A percentile compares a stretch with the other conserved stretches of the same genome.
phyloP scores from a whole-genome alignment of 2,797 vertebrate genomes.

The Menidia menidia region DNA sequence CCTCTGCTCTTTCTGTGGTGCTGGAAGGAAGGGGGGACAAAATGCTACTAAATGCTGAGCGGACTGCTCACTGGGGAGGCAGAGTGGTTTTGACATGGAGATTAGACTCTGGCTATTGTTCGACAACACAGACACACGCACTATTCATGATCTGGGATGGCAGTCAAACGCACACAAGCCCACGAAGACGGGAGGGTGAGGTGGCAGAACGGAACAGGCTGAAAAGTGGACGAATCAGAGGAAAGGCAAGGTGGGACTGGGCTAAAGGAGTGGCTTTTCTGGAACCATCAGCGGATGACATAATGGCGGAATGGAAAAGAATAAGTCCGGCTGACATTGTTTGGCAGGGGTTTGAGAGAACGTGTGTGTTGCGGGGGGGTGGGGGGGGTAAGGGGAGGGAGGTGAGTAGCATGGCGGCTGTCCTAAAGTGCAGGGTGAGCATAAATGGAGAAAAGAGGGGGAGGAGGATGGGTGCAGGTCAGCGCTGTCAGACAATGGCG shows the following conservation, averaged over 20 bases:
- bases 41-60: slow-evolving; percentile 98
- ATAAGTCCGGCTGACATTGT: slow-evolving; percentile 94
- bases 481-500: slow-evolving; percentile 77
- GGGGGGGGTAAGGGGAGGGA: neutral
- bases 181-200: slow-evolving; percentile 75
- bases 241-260: slow-evolving; percentile 39
- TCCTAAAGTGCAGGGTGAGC: slow-evolving; percentile 79
- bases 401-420: slow-evolving; percentile 47
- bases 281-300: slow-evolving; percentile 93
- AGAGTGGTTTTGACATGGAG: slow-evolving; percentile 99
- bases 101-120: slow-evolving; percentile 98
- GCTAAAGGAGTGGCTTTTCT: slow-evolving; percentile 83
- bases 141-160: slow-evolving; percentile 89
- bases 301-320: slow-evolving; percentile 88
- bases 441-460: slow-evolving; percentile 69
- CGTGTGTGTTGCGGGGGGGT: slow-evolving; percentile 15
- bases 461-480: slow-evolving; percentile 85
- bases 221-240: slow-evolving; percentile 42
- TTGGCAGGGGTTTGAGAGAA: slow-evolving; percentile 83
- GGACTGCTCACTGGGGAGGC: slow-evolving; percentile 96
- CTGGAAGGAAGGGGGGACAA: slow-evolving; percentile 93
- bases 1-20: slow-evolving; percentile 70
- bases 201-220: slow-evolving; percentile 14
- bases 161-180: slow-evolving; percentile 89
- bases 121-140: slow-evolving; percentile 88